Evolutionary conservation across 2,113 vertebrate species (phyloP), one percentile per base, ranked within the genome.

Genomic region (Pomatorhinus ruficollis): DNA sequence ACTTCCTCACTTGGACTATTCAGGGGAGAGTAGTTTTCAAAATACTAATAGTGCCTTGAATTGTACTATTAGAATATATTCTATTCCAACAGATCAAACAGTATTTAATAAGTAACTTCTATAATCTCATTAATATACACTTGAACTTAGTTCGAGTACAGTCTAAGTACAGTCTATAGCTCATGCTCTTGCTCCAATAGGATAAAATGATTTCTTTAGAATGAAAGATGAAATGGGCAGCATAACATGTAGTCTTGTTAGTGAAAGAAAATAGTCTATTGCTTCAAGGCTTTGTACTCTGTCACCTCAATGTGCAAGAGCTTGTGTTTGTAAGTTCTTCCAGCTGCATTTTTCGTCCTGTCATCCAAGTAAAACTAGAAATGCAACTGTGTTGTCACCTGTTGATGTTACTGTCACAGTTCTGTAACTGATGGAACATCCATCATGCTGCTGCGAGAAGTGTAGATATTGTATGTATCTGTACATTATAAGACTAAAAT

Each of bases 281-380:
- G 18, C 12, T 75, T 84, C 9, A 60, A 68, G 25, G 23, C 16
- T 68, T 77, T 33, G 11, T 65, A 31, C 4, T 76, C 17, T 49
- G 2, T 10, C n/a, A 64, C 4, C 10, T 40, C n/a, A 45, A 9
- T 20, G 7, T 19, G 24, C 1, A 2, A 61, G 11, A 64, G 3
- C 25, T 35, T 56, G 27, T 9, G 22, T 70, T 87, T 79, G 23
- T 25, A 68, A 87, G 13, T 9, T 60, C 33, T 82, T 66, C 42
- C 33, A 84, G 37, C 13, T 64, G 28, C 20, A 56, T 82, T 93
- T 88, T 74, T 7, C 30, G 47, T 84, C 12, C 10, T 5, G 45
- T 79, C 27, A 28, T 35, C 20, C 24, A 57, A 12, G 11, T 76
- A 61, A 30, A 89, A 15, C 14, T 60, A 27, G 69, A 75, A 90